phyloP scores from a whole-genome alignment of 2,888 invertebrate species.

The Siphlonurus alternatus region DNA sequence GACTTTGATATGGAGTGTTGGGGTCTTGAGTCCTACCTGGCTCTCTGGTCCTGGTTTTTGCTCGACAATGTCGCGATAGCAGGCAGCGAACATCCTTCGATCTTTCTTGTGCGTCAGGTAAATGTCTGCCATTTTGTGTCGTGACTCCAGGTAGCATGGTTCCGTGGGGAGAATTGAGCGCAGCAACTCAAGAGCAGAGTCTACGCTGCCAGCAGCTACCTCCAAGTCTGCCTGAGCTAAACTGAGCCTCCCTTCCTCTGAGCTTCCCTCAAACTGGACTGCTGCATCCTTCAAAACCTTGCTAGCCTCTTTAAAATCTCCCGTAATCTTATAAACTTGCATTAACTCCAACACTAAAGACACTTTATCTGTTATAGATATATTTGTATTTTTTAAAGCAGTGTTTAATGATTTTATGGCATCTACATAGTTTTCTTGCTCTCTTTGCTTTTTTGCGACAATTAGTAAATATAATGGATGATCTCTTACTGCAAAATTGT shows the following conservation, averaged over 20 bases:
- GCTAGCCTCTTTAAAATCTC: slow-evolving; percentile 61
- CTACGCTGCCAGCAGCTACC: slow-evolving; percentile 60
- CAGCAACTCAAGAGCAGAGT: slow-evolving; percentile 63
- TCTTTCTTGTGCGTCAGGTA: slow-evolving; percentile 77
- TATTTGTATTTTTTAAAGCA: slow-evolving; percentile 38
- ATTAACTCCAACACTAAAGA: slow-evolving; percentile 77
- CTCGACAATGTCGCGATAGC: slow-evolving; percentile 62
- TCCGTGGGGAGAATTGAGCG: slow-evolving; percentile 61
- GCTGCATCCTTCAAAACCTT: slow-evolving; percentile 54
- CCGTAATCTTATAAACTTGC: slow-evolving; percentile 49
- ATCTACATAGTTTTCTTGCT: slow-evolving; percentile 48
- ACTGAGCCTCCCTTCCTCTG: slow-evolving; percentile 69
- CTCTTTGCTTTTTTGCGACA: slow-evolving; percentile 65
- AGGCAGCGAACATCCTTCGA: slow-evolving; percentile 68
- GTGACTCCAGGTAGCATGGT: slow-evolving; percentile 60
- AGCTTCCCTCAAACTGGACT: slow-evolving; percentile 52
- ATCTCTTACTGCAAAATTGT: slow-evolving; percentile 83
- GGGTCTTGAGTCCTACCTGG: too few species aligned
- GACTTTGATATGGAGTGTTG: too few species aligned
- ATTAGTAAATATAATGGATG: slow-evolving; percentile 81
- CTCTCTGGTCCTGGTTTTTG: slow-evolving; percentile 57
- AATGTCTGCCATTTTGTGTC: slow-evolving; percentile 64
- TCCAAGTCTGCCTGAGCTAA: slow-evolving; percentile 76
- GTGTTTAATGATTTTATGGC: slow-evolving; percentile 56
- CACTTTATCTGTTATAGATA: slow-evolving; percentile 59